Conservation (phyloP, 2,113 vertebrate species). For the Microtus oregoni region DNA sequence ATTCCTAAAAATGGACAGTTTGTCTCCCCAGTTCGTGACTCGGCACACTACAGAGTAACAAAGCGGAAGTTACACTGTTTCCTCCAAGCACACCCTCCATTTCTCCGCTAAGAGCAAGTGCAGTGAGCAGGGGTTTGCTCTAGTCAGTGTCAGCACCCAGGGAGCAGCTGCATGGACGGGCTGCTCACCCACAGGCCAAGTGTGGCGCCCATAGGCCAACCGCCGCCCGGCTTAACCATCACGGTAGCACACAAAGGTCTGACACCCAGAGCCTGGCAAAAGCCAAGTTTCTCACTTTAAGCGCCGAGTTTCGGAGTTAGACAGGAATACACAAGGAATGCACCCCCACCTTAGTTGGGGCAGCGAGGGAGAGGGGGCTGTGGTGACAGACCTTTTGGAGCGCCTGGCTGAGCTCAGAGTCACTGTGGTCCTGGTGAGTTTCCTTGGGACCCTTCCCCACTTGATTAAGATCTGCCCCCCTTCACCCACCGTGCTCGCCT, state of each 20-base stretch:
- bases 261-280: background rate
- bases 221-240: background rate
- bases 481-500: background rate
- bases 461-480: background rate
- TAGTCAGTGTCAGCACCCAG: background rate
- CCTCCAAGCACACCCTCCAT: background rate
- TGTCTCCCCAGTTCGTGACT: background rate
- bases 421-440: background rate
- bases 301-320: background rate
- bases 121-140: background rate
- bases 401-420: background rate
- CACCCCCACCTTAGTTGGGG: background rate
- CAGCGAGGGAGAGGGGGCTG: rapidly evolving
- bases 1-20: background rate
- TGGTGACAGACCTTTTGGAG: too few relatives aligned
- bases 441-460: background rate
- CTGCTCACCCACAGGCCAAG: background rate
- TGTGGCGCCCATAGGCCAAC: rapidly evolving
- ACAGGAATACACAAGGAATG: background rate
- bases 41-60: background rate
- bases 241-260: background rate
- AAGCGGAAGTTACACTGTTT: background rate
- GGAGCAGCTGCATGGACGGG: background rate
- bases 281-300: background rate
- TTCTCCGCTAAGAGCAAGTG: background rate